phyloP scores from a whole-genome alignment of 2,113 vertebrate genomes.

The Tautogolabrus adspersus region DNA sequence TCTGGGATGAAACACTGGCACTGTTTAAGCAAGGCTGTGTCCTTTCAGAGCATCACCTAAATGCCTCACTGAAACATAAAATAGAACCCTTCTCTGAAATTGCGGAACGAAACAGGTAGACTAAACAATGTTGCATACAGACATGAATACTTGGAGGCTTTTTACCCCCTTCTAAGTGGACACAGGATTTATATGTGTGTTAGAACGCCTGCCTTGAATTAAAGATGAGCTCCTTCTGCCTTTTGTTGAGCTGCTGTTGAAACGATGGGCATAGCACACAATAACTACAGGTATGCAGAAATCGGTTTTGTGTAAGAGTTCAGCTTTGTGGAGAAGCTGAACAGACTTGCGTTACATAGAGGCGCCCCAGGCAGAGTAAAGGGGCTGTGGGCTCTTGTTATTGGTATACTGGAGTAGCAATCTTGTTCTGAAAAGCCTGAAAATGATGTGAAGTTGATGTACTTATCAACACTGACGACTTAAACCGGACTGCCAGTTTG shows the following conservation, averaged over 20 bases:
- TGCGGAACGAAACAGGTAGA: constrained; percentile 57
- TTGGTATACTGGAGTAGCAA: constrained; percentile 26
- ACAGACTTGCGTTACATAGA: constrained; percentile 38
- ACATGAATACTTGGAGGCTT: constrained; percentile 55
- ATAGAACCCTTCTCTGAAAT: constrained; percentile 56
- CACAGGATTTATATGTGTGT: constrained; percentile 70
- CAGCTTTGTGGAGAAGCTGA: constrained; percentile 36
- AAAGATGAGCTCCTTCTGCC: constrained; percentile 69
- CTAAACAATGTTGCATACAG: constrained; percentile 66
- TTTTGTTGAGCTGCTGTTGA: constrained; percentile 72
- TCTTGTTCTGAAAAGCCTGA: background rate
- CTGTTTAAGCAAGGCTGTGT: constrained; percentile 20
- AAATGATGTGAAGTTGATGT: background rate
- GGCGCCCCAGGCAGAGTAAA: constrained; percentile 19
- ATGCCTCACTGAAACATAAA: constrained; percentile 44
- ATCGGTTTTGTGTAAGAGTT: constrained; percentile 52
- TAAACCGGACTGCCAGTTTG: background rate
- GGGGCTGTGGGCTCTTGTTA: constrained; percentile 27
- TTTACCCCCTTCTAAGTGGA: constrained; percentile 44
- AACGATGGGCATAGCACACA: constrained; percentile 56
- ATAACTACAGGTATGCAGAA: constrained; percentile 65
- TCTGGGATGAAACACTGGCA: constrained; percentile 27
- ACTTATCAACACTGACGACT: constrained; percentile 2
- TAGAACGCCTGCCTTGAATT: constrained; percentile 68
- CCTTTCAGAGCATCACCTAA: constrained; percentile 41